Percentiles rank a stretch among this genome's conserved stretches.
These are phyloP conservation scores for Drosophila longiperda DNA, from an alignment of 2,888 invertebrate species.

Conservation along the genomic window DNA sequence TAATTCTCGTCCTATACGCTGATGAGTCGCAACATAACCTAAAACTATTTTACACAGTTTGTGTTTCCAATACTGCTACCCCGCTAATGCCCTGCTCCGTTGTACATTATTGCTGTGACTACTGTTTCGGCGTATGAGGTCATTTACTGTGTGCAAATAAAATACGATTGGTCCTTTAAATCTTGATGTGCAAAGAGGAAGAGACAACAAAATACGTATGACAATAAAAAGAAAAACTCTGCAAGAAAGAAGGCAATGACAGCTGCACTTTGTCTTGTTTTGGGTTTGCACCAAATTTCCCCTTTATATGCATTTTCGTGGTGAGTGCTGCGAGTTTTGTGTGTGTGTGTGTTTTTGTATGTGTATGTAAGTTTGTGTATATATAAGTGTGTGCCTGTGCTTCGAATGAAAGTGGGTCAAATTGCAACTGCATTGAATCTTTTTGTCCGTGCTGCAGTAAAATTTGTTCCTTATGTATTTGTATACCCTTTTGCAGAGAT, in stretches of 20 bases:
- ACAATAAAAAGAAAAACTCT: slow-evolving; percentile 24
- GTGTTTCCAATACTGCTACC: slow-evolving; percentile 21
- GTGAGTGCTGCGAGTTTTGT: slow-evolving; percentile 10
- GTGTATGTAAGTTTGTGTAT: background rate
- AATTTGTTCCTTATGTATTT: slow-evolving; percentile 41
- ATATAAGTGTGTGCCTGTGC: slow-evolving; percentile 22
- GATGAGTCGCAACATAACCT: slow-evolving; percentile 72
- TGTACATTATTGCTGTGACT: background rate
- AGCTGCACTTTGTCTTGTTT: slow-evolving; percentile 60
- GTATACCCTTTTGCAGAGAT: slow-evolving; percentile 1
- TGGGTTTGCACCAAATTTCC: slow-evolving; percentile 55
- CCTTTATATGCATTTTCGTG: slow-evolving; percentile 52
- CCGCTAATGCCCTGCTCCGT: slow-evolving; percentile 7
- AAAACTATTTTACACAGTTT: slow-evolving; percentile 53
- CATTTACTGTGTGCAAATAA: slow-evolving; percentile 67
- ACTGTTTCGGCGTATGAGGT: slow-evolving; percentile 62
- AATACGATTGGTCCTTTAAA: slow-evolving; percentile 39
- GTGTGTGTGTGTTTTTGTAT: slow-evolving; percentile 18
- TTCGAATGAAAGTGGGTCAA: slow-evolving; percentile 70
- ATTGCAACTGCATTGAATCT: slow-evolving; percentile 66
- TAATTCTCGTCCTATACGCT: slow-evolving; percentile 29
- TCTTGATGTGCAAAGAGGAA: slow-evolving; percentile 4
- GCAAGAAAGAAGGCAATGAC: slow-evolving; percentile 31
- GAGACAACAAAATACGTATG: background rate
- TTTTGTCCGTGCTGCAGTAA: slow-evolving; percentile 60